These are phyloP conservation scores for Papilio machaon DNA, from an alignment of 1,140 invertebrate species.

Conservation along the genomic window DNA sequence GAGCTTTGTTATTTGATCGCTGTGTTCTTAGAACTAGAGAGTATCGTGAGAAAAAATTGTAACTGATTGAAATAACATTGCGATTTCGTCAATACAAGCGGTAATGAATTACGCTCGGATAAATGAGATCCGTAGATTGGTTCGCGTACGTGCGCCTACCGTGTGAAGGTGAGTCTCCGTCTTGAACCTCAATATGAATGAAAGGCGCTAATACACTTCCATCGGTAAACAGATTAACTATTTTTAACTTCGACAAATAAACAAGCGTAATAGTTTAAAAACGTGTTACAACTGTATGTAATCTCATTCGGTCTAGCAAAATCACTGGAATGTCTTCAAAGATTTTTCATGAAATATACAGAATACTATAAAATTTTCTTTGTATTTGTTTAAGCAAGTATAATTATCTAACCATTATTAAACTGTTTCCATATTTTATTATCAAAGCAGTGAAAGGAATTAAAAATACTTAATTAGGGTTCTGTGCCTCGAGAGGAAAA, in stretches of 20 bases:
- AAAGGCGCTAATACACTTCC: constrained; percentile 45
- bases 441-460: too few species aligned
- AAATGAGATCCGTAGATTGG: constrained; percentile 60
- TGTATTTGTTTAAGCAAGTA: too few species aligned
- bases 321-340: too few species aligned
- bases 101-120: constrained; percentile 39
- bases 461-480: too few species aligned
- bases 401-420: too few species aligned
- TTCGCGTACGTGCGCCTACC: constrained; percentile 59
- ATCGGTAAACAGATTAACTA: neutral
- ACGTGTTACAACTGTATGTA: neutral
- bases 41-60: constrained; percentile 45
- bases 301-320: too few species aligned
- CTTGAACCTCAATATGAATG: constrained; percentile 55
- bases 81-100: constrained; percentile 42
- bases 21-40: neutral
- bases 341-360: too few species aligned
- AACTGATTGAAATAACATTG: constrained; percentile 41
- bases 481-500: too few species aligned
- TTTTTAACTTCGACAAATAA: neutral
- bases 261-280: neutral
- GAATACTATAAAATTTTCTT: too few species aligned
- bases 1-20: neutral
- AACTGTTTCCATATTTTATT: too few species aligned
- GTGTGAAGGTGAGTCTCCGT: constrained; percentile 44